These are phyloP conservation scores for Daktulosphaira vitifoliae DNA, from an alignment of 1,140 invertebrate species.

Conservation along the genomic window DNA sequence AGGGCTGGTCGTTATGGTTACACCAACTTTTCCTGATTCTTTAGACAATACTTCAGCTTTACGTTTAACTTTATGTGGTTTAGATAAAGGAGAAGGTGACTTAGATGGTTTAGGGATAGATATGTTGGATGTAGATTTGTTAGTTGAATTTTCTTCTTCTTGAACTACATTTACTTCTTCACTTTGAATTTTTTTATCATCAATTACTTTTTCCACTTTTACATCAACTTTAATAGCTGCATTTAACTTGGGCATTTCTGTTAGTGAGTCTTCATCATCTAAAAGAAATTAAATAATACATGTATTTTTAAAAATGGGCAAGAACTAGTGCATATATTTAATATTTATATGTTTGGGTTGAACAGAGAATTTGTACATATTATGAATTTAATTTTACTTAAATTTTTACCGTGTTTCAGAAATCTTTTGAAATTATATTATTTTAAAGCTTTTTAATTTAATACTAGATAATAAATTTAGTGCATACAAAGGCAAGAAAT, in stretches of 20 bases:
- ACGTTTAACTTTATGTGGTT: conserved; percentile 56
- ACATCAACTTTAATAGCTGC: conserved; percentile 1
- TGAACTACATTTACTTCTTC: conserved; percentile 45
- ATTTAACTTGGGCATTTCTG: conserved; percentile 29
- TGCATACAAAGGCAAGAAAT: too few species aligned
- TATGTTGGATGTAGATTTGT: neutral
- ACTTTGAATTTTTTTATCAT: conserved; percentile 40
- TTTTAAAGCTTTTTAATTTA: too few species aligned
- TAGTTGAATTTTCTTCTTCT: conserved; percentile 43
- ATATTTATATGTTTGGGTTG: too few species aligned
- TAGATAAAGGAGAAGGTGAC: conserved; percentile 38
- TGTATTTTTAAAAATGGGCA: too few species aligned
- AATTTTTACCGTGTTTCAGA: too few species aligned
- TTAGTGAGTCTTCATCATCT: conserved; percentile 23
- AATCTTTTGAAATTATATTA: too few species aligned
- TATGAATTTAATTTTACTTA: too few species aligned
- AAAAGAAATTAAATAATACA: neutral
- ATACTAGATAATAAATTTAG: too few species aligned
- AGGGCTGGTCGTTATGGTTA: conserved; percentile 73
- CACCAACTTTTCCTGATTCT: conserved; percentile 79
- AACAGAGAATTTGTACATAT: too few species aligned
- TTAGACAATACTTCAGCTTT: conserved; percentile 72
- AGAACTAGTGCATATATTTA: too few species aligned
- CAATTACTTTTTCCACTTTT: conserved; percentile 4
- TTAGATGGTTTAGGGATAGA: conserved; percentile 5